These are phyloP conservation scores for Hirtodrosophila cameraria DNA, from an alignment of 2,888 invertebrate species.

Conservation along the genomic window DNA sequence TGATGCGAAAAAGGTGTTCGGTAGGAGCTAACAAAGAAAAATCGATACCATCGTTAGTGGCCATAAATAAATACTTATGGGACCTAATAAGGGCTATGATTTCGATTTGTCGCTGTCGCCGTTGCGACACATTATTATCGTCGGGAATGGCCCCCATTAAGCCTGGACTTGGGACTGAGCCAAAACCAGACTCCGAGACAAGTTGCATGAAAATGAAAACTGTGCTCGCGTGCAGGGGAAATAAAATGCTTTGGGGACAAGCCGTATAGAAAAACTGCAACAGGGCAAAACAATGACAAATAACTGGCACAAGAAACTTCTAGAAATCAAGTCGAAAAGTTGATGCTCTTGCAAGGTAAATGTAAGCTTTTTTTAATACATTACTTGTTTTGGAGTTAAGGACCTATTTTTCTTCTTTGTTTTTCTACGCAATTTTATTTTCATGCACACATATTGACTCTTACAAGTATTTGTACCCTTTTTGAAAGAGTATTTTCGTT, in stretches of 20 bases:
- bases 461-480: not conserved
- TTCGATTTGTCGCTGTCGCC: slow-evolving; percentile 4
- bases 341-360: slow-evolving; percentile 20
- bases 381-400: too few relatives aligned
- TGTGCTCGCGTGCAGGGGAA: slow-evolving; percentile 55
- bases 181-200: slow-evolving; percentile 41
- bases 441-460: too few relatives aligned
- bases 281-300: slow-evolving; percentile 61
- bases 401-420: too few relatives aligned
- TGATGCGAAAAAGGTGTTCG: too few relatives aligned
- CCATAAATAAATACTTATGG: slow-evolving; percentile 27
- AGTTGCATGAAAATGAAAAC: slow-evolving; percentile 69
- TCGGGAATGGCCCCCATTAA: slow-evolving; percentile 3
- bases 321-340: slow-evolving; percentile 22
- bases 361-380: too few relatives aligned
- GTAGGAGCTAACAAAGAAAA: too few relatives aligned
- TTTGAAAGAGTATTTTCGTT: slow-evolving; percentile 4
- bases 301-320: slow-evolving; percentile 8
- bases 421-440: too few relatives aligned
- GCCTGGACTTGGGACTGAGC: not conserved
- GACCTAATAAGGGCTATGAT: slow-evolving; percentile 32
- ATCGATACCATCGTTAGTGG: too few relatives aligned
- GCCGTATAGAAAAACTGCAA: slow-evolving; percentile 68
- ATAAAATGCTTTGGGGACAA: slow-evolving; percentile 68
- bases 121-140: slow-evolving; percentile 11